Conservation (phyloP, 2,888 invertebrate genomes). For the Argynnis bischoffii region DNA sequence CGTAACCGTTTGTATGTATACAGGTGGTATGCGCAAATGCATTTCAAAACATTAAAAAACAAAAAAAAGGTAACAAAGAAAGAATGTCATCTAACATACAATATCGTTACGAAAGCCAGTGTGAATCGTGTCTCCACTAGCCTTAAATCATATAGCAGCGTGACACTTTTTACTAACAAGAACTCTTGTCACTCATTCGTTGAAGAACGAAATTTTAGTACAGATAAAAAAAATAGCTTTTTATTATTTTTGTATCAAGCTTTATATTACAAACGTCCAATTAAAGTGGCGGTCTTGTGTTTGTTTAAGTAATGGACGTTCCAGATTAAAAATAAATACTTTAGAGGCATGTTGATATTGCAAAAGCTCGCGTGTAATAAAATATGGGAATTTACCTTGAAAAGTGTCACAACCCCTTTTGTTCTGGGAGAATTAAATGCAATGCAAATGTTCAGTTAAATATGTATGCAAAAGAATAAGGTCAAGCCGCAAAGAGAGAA, state of each 20-base stretch:
- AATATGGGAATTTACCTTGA: conserved; percentile 30
- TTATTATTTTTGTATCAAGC: conserved; percentile 29
- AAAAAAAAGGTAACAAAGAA: conserved; percentile 26
- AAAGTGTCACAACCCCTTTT: conserved; percentile 31
- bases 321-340: conserved; percentile 35
- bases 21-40: too few relatives aligned
- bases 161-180: conserved; percentile 37
- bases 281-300: conserved; percentile 30
- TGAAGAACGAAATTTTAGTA: conserved; percentile 25
- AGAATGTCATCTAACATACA: conserved; percentile 33
- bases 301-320: conserved; percentile 34
- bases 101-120: conserved; percentile 26
- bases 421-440: conserved; percentile 27
- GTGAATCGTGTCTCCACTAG: conserved; percentile 29
- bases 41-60: not conserved
- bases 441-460: conserved; percentile 19
- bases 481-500: conserved; percentile 3
- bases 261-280: conserved; percentile 33
- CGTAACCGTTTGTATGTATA: too few relatives aligned
- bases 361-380: conserved; percentile 29
- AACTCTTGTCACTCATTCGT: conserved; percentile 29
- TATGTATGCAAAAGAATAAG: conserved; percentile 18
- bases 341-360: conserved; percentile 31
- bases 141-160: conserved; percentile 35
- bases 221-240: conserved; percentile 26